Evolutionary conservation across 2,113 vertebrate species (phyloP).

Genomic region (Rhineura floridana): DNA sequence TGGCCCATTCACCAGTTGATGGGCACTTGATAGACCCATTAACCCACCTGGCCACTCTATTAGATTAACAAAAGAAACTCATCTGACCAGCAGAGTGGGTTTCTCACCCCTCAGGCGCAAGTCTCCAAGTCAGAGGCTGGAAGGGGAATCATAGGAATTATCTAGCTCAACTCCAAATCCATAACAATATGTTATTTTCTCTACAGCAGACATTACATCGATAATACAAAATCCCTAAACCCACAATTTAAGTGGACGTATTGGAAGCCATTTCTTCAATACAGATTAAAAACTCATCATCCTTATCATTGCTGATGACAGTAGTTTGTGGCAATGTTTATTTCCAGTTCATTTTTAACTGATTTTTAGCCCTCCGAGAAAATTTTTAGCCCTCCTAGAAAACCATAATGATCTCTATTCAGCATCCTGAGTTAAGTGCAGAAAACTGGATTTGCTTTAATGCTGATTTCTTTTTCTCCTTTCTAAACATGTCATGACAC

Average conservation of each 20-base stretch:
- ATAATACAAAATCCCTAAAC: constrained; percentile 54
- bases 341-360: constrained; percentile 59
- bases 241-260: constrained; percentile 45
- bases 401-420: constrained; percentile 39
- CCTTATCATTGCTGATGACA: constrained; percentile 50
- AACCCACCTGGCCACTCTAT: too few relatives aligned
- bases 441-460: constrained; percentile 39
- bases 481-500: neutral
- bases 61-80: too few relatives aligned
- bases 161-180: too few relatives aligned
- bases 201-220: constrained; percentile 53
- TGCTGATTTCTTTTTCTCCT: neutral
- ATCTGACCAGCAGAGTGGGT: too few relatives aligned
- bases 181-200: neutral
- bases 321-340: constrained; percentile 30
- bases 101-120: too few relatives aligned
- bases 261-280: constrained; percentile 58
- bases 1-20: too few relatives aligned
- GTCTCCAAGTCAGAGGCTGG: too few relatives aligned
- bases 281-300: constrained; percentile 52
- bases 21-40: too few relatives aligned
- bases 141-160: too few relatives aligned
- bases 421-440: constrained; percentile 37
- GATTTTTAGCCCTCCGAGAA: constrained; percentile 62
- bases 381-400: constrained; percentile 63